Evolutionary conservation across 2,888 invertebrate species (phyloP).

Genomic region (Cheilosia impressa): DNA sequence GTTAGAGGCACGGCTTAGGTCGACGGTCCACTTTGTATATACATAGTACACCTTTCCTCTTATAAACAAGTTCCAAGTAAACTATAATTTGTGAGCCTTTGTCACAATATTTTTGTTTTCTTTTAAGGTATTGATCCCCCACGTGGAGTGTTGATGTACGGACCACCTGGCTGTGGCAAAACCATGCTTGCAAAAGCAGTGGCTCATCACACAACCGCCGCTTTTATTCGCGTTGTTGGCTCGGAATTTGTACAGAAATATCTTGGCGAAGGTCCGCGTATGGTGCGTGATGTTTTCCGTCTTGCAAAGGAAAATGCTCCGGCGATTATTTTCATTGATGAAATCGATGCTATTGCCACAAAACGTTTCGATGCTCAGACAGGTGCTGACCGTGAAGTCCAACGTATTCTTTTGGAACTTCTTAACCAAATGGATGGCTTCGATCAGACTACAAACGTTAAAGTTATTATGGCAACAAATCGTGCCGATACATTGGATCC

Average conservation of each 20-base stretch:
- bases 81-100: too few species aligned
- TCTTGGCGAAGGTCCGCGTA: constrained; percentile 98
- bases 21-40: too few species aligned
- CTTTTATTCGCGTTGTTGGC: constrained; percentile 99
- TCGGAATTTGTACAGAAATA: constrained; percentile 99
- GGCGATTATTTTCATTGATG: constrained; percentile 99
- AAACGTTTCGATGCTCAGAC: constrained; percentile 99
- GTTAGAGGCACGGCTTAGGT: too few species aligned
- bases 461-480: constrained; percentile 98
- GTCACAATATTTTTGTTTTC: neutral
- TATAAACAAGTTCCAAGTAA: too few species aligned
- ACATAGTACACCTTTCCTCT: too few species aligned
- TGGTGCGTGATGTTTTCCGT: constrained; percentile 99
- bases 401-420: constrained; percentile 97
- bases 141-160: constrained; percentile 98
- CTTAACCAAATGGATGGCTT: constrained; percentile 99
- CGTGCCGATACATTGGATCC: constrained; percentile 99
- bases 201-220: constrained; percentile 99
- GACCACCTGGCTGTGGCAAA: constrained; percentile 99
- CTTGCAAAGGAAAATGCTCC: constrained; percentile 99
- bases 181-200: constrained; percentile 99
- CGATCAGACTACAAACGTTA: constrained; percentile 99
- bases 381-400: constrained; percentile 99
- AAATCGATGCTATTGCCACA: constrained; percentile 99
- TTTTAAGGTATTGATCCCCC: constrained; percentile 94